Conservation (phyloP, 2,113 vertebrate species). For the Istiophorus platypterus region DNA sequence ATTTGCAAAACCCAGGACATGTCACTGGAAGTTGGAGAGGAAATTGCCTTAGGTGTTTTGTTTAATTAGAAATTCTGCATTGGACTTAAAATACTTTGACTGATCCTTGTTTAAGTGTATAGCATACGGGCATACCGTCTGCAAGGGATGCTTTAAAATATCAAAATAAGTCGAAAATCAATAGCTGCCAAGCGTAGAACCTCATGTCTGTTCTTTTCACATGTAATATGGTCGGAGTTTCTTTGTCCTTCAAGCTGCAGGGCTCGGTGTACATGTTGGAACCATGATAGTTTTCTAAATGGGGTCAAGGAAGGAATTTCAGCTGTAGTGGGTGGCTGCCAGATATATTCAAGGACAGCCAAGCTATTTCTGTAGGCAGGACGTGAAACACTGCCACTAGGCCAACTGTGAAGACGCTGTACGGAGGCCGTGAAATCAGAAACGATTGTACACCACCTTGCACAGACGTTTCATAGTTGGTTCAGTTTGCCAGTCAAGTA, state of each 20-base stretch:
- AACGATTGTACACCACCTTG: not conserved
- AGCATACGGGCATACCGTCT: not conserved
- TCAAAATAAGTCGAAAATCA: not conserved
- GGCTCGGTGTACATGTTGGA: slow-evolving; percentile 46
- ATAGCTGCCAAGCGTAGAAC: not conserved
- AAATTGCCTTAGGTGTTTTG: not conserved
- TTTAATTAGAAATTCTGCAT: not conserved
- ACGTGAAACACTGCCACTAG: slow-evolving; percentile 47
- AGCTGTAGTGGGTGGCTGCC: slow-evolving; percentile 70
- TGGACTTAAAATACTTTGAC: no score
- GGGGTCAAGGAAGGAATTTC: slow-evolving; percentile 70
- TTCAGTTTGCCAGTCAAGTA: not conserved
- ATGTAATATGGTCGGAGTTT: not conserved
- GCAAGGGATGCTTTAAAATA: not conserved
- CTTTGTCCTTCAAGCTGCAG: slow-evolving; percentile 54
- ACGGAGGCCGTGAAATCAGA: slow-evolving; percentile 35
- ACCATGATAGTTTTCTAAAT: slow-evolving; percentile 54
- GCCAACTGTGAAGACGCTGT: slow-evolving; percentile 67
- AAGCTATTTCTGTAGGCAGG: slow-evolving; percentile 74
- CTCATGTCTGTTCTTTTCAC: not conserved
- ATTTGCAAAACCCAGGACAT: not conserved
- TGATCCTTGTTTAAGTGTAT: not conserved
- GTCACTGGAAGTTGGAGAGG: not conserved
- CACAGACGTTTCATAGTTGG: not conserved
- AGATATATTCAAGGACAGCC: slow-evolving; percentile 73